Percentiles rank a stretch among this genome's conserved stretches.
These are phyloP conservation scores for Hirtodrosophila trivittata DNA, from an alignment of 2,888 invertebrate genomes.

Conservation along the genomic window DNA sequence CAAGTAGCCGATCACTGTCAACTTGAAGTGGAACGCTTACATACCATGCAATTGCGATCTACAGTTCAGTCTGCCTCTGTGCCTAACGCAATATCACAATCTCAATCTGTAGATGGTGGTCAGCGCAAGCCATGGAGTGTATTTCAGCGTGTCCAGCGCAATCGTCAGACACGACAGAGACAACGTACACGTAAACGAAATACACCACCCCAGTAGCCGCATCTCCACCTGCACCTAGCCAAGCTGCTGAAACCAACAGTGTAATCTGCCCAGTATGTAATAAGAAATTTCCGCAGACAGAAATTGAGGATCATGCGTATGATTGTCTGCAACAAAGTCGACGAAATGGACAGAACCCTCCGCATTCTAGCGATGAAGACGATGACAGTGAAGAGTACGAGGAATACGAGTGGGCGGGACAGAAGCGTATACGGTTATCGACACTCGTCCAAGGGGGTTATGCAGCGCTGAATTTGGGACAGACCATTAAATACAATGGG, in stretches of 20 bases:
- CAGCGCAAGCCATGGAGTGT: conserved; percentile 87
- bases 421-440: conserved; percentile 90
- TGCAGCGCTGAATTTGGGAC: conserved; percentile 84
- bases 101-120: conserved; percentile 10
- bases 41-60: conserved; percentile 50
- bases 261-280: conserved; percentile 92
- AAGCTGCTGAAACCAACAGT: conserved; percentile 80
- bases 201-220: conserved; percentile 37
- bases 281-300: conserved; percentile 87
- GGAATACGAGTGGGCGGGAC: conserved; percentile 96
- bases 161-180: conserved; percentile 87
- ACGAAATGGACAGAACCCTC: conserved; percentile 55
- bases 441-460: conserved; percentile 89
- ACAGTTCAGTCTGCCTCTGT: conserved; percentile 1
- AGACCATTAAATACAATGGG: conserved; percentile 66
- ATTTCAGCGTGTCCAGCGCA: conserved; percentile 89
- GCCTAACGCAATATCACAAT: conserved; percentile 15
- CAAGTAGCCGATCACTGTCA: conserved; percentile 93
- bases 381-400: conserved; percentile 90
- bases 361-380: conserved; percentile 85
- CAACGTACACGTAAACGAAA: conserved; percentile 87
- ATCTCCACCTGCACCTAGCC: conserved; percentile 23
- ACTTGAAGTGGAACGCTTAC: conserved; percentile 90
- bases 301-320: conserved; percentile 90
- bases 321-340: conserved; percentile 85